Evolutionary conservation across 2,888 invertebrate species (phyloP).

Genomic region (Eupithecia tripunctaria): DNA sequence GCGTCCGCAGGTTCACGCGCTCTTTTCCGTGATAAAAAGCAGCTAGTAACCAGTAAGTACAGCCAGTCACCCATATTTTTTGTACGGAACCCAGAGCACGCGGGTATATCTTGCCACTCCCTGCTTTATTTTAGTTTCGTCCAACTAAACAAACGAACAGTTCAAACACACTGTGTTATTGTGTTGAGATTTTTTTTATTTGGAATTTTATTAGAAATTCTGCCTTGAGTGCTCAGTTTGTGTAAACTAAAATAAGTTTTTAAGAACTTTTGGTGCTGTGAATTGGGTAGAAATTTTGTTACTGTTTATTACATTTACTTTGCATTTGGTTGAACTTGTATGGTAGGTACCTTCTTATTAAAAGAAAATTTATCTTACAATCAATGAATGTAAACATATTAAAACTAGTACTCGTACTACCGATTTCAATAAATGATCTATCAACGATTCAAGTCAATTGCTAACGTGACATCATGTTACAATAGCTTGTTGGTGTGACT

Average conservation of each 20-base stretch:
- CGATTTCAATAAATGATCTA: constrained; percentile 32
- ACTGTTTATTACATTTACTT: not conserved
- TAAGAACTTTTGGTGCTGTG: constrained; percentile 7
- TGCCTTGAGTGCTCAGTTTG: constrained; percentile 25
- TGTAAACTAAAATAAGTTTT: constrained; percentile 20
- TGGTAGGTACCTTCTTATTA: not conserved
- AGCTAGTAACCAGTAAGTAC: too few relatives aligned
- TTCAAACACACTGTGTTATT: constrained; percentile 55
- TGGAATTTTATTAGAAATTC: constrained; percentile 35
- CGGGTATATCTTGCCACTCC: not conserved
- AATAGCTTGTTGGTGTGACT: constrained; percentile 18
- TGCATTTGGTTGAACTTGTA: not conserved
- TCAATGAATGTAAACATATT: not conserved
- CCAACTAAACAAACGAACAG: constrained; percentile 71
- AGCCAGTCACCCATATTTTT: not conserved
- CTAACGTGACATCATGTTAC: constrained; percentile 20
- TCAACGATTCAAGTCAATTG: constrained; percentile 32
- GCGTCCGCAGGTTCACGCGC: not conserved
- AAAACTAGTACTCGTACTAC: not conserved
- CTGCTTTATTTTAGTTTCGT: constrained; percentile 51
- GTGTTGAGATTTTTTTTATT: constrained; percentile 39
- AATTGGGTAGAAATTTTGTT: not conserved
- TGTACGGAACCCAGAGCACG: not conserved
- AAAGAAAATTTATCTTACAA: not conserved
- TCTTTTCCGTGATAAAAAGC: too few relatives aligned